These are phyloP conservation scores for Amblyopsis rosae DNA, from an alignment of 2,113 vertebrate species.

Conservation along the genomic window DNA sequence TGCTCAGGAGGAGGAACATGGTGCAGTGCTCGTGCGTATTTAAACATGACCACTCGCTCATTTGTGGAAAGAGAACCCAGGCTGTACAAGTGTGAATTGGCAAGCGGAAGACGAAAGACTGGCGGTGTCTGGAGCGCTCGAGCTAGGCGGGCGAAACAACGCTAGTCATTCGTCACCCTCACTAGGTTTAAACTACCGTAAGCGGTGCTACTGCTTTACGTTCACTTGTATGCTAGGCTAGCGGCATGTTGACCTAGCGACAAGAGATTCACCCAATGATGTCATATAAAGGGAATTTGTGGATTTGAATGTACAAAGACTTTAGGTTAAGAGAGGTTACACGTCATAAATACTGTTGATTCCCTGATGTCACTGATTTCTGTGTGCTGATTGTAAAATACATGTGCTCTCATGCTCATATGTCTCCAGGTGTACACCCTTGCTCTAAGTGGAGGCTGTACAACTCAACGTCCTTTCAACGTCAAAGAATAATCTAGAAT, in stretches of 20 bases:
- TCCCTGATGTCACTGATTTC: slow-evolving; percentile 11
- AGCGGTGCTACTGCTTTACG: neutral
- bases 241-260: neutral
- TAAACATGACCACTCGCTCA: no score
- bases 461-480: neutral
- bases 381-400: neutral
- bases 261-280: neutral
- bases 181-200: no score
- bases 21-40: neutral
- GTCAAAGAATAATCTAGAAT: neutral
- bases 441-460: neutral
- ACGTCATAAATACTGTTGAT: neutral
- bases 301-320: slow-evolving; percentile 29
- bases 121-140: neutral
- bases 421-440: neutral
- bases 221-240: neutral
- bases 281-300: neutral
- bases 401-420: neutral
- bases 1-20: neutral
- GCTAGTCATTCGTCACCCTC: no score
- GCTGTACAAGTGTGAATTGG: neutral
- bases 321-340: neutral
- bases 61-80: neutral
- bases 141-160: neutral
- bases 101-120: neutral